A percentile compares a stretch with the other conserved stretches of the same genome.
phyloP scores from a whole-genome alignment of 2,113 vertebrate genomes.

The Empidonax traillii region DNA sequence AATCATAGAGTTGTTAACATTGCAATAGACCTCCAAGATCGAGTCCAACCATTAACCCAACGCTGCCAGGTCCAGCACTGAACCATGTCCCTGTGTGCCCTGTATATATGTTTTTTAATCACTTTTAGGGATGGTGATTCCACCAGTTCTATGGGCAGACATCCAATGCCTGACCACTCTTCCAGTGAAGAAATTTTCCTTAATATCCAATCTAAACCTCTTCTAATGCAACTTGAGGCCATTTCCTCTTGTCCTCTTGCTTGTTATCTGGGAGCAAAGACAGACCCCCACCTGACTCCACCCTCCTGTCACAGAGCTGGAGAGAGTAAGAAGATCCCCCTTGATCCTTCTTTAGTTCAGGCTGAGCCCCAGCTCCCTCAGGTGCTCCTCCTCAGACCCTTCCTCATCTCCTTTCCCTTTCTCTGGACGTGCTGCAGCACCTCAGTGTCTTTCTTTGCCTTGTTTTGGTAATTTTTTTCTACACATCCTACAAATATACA shows the following conservation, averaged over 20 bases:
- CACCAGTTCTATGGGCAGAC: background rate
- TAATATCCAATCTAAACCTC: background rate
- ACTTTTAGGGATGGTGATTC: background rate
- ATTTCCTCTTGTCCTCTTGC: background rate
- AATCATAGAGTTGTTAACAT: background rate
- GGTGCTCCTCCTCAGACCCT: background rate
- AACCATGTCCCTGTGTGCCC: rapidly evolving
- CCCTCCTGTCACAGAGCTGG: background rate
- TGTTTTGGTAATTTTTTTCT: background rate
- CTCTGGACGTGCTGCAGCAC: background rate
- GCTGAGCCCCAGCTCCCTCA: background rate
- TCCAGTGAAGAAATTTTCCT: background rate
- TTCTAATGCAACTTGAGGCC: rapidly evolving
- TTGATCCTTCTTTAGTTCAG: background rate
- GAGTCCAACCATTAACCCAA: background rate
- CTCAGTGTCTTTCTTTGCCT: rapidly evolving
- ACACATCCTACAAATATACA: rapidly evolving
- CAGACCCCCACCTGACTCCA: rapidly evolving
- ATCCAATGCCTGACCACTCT: background rate
- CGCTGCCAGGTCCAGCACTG: background rate
- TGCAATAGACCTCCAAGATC: background rate
- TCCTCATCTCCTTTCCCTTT: background rate
- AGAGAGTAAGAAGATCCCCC: background rate
- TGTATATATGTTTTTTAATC: background rate
- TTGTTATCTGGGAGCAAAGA: background rate